Conservation (phyloP, 2,888 invertebrate genomes). For the Salticus scenicus region DNA sequence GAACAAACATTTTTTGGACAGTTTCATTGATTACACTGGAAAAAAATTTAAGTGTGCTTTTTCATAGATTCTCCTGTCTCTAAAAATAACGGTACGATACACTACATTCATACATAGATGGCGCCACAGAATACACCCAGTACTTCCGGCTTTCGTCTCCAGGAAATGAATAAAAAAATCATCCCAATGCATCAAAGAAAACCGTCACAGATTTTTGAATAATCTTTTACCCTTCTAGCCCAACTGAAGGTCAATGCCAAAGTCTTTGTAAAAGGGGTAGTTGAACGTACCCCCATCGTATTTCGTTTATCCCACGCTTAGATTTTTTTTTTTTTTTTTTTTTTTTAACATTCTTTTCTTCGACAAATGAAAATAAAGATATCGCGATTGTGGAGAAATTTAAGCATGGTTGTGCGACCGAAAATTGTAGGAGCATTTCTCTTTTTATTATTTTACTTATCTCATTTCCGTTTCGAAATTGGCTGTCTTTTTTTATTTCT, state of each 20-base stretch:
- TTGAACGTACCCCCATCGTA: not conserved
- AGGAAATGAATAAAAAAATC: conserved; percentile 3
- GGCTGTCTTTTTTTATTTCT: not conserved
- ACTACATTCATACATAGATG: no score
- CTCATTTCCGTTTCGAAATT: conserved; percentile 1
- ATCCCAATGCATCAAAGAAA: not conserved
- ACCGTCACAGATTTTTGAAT: not conserved
- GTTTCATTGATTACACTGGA: no score
- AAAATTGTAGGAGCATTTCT: not conserved
- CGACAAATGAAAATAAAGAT: not conserved
- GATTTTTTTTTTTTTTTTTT: not conserved
- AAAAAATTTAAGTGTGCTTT: no score
- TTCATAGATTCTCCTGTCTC: no score
- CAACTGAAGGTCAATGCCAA: not conserved
- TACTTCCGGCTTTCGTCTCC: not conserved
- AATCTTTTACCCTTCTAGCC: conserved; percentile 11
- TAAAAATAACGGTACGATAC: no score
- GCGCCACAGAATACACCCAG: not conserved
- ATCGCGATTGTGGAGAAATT: not conserved
- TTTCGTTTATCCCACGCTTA: no score
- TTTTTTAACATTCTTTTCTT: not conserved
- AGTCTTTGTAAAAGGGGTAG: not conserved
- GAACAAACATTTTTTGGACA: no score
- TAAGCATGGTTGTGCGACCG: not conserved
- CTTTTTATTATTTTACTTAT: not conserved